phyloP scores from a whole-genome alignment of 2,113 vertebrate species.

The Protobothrops mucrosquamatus region DNA sequence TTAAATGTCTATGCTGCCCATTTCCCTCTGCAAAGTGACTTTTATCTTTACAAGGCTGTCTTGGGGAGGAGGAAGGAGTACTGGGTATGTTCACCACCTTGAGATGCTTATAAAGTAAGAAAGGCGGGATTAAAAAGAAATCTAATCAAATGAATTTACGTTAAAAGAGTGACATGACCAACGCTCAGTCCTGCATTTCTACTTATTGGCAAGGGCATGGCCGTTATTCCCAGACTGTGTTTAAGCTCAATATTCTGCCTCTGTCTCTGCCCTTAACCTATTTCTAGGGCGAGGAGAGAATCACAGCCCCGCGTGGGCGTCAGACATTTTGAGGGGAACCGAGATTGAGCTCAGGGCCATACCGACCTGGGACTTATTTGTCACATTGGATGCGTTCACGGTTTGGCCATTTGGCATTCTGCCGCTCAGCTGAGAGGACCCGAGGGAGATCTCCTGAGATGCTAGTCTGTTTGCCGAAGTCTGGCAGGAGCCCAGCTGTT shows the following conservation, averaged over 20 bases:
- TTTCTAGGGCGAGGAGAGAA: background rate
- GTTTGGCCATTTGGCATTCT: conserved; percentile 71
- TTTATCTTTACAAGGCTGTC: background rate
- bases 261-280: background rate
- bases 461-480: conserved; percentile 73
- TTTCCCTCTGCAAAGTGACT: background rate
- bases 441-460: conserved; percentile 75
- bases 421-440: conserved; percentile 67
- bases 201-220: background rate
- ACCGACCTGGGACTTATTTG: conserved; percentile 89
- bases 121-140: background rate
- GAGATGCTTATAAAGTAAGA: background rate
- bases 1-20: background rate
- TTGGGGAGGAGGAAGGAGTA: background rate
- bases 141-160: background rate
- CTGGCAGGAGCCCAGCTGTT: conserved; percentile 82
- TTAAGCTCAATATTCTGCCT: too few relatives aligned
- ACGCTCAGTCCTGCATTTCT: background rate
- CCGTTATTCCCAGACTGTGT: background rate
- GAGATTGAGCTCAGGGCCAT: background rate
- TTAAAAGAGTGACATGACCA: background rate
- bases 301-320: background rate
- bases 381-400: conserved; percentile 69
- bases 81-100: too few relatives aligned
- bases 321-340: background rate